Conservation (phyloP, 2,113 vertebrate genomes). For the Corvus cornix region DNA sequence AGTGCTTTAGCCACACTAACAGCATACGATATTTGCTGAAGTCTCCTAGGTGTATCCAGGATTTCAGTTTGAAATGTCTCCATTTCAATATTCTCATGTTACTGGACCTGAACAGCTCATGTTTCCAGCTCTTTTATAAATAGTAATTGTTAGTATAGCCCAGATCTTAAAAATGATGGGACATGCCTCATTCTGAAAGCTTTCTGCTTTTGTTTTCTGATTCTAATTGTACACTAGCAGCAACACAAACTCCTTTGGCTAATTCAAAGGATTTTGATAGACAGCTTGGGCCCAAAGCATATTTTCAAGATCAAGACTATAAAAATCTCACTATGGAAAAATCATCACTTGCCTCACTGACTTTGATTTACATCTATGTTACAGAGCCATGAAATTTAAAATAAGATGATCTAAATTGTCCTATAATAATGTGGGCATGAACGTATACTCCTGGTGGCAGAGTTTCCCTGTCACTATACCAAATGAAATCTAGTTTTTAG, state of each 20-base stretch:
- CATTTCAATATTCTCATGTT: not conserved
- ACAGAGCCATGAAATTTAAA: slow-evolving; percentile 55
- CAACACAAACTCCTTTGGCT: not conserved
- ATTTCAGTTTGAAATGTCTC: not conserved
- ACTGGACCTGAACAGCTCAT: not conserved
- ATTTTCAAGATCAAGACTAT: slow-evolving; percentile 44
- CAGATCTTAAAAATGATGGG: not conserved
- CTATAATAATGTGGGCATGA: slow-evolving; percentile 56
- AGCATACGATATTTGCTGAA: not conserved
- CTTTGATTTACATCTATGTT: slow-evolving; percentile 66
- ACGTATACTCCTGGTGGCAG: not conserved
- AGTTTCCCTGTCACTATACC: slow-evolving; percentile 14
- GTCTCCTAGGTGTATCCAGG: not conserved
- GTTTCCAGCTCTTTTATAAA: not conserved
- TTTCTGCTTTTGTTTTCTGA: slow-evolving; percentile 12
- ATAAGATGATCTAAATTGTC: slow-evolving; percentile 52
- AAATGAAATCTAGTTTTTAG: slow-evolving; percentile 55
- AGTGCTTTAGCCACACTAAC: not conserved
- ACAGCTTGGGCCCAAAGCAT: slow-evolving; percentile 4
- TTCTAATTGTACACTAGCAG: not conserved
- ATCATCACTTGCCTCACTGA: slow-evolving; percentile 49
- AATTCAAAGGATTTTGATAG: not conserved
- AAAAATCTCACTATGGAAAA: slow-evolving; percentile 43
- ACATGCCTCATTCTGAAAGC: not conserved
- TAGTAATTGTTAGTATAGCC: not conserved